Evolutionary conservation across 2,797 vertebrate genomes (phyloP), one percentile per base, ranked within the genome.

Genomic region (Caiman crocodilus): DNA sequence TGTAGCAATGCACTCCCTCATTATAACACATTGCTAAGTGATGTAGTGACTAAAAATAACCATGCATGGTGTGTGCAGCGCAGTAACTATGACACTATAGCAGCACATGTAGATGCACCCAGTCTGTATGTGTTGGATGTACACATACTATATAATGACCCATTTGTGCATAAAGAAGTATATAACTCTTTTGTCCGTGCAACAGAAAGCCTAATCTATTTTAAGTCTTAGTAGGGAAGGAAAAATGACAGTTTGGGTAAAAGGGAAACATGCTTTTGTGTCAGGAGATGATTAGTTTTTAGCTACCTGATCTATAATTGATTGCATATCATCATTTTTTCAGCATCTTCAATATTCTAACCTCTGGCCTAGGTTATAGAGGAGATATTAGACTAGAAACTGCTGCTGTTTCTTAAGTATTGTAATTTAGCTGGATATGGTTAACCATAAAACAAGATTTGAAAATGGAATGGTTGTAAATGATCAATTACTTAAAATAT

Each of bases 401-500:
- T 74, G 58, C 10, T 63, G 28, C 9, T 92, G 63, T 93, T 96
- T 96, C 78, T 85, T 96, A 69, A 59, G 77, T 87, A 77, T 91
- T 82, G 71, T 90, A 74, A 82, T 69, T 65, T 84, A 90, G 90
- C 50, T 84, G 55, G 57, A 90, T 90, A 76, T 67, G 15, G 30
- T 28, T 59, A 75, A 57, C 56, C 87, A 25, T 50, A 95, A 91
- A 23, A 85, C 13, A 87, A 6, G 42, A 73, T 67, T n/a, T 74
- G 15, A 63, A 93, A 67, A 76, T 4, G 2, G 79, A 85, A 64
- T 42, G 3, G 76, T 91, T 64, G 60, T 63, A 90, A 90, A 61
- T 50, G 77, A 59, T 10, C 78, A 94, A 85, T 42, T 4, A 1
- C 1, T 93, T 13, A 63, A 87, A 84, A 75, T 7, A 1, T 6